Percentiles rank a stretch among this genome's conserved stretches.
phyloP scores from a whole-genome alignment of 2,888 invertebrate genomes.

The Fabriciana adippe region DNA sequence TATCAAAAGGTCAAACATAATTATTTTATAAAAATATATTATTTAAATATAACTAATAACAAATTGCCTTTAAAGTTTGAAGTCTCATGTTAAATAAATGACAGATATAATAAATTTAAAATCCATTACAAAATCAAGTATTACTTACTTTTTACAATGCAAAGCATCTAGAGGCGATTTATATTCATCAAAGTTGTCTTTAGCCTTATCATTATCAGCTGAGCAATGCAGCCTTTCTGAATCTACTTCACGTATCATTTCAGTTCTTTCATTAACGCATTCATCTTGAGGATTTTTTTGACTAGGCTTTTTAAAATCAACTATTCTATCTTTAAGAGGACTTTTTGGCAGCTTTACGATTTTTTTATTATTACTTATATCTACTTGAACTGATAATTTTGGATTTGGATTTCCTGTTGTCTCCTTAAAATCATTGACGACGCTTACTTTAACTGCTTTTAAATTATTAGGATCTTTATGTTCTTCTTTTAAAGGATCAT shows the following conservation, averaged over 20 bases:
- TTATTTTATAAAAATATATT: too few species aligned
- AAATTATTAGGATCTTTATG: slow-evolving; percentile 49
- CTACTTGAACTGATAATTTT: slow-evolving; percentile 60
- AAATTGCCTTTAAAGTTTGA: too few species aligned
- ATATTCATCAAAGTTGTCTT: slow-evolving; percentile 58
- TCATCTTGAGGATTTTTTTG: slow-evolving; percentile 26
- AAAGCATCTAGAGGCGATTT: slow-evolving; percentile 70
- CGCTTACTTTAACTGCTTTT: slow-evolving; percentile 59
- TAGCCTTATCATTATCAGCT: slow-evolving; percentile 42
- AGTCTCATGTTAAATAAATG: too few species aligned
- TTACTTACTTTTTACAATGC: slow-evolving; percentile 44
- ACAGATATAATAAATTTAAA: too few species aligned
- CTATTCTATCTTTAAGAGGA: slow-evolving; percentile 43
- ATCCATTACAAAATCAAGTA: background rate
- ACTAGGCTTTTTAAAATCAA: slow-evolving; percentile 41
- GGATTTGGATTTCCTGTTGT: slow-evolving; percentile 21
- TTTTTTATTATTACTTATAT: slow-evolving; percentile 62
- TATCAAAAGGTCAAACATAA: background rate
- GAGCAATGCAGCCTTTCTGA: slow-evolving; percentile 40
- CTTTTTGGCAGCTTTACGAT: slow-evolving; percentile 54
- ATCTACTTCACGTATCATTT: background rate
- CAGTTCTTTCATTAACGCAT: slow-evolving; percentile 18
- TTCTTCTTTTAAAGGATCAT: slow-evolving; percentile 60
- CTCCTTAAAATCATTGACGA: slow-evolving; percentile 56
- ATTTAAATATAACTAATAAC: background rate